These are phyloP conservation scores for Miniopterus natalensis DNA, from an alignment of 2,113 vertebrate genomes.

Conservation along the genomic window DNA sequence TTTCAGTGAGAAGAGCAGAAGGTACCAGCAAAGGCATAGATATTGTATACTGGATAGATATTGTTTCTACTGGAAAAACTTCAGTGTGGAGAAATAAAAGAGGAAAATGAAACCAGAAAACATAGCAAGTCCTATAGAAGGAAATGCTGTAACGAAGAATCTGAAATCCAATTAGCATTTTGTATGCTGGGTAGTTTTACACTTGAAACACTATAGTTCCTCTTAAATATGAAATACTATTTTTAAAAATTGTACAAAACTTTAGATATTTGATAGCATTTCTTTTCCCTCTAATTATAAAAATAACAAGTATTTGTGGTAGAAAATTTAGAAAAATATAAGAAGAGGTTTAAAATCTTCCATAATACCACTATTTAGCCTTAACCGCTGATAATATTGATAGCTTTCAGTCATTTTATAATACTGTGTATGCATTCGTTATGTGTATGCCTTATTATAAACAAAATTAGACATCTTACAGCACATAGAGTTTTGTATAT, in stretches of 20 bases:
- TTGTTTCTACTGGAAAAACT: not conserved
- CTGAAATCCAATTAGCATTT: not conserved
- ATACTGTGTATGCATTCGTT: not conserved
- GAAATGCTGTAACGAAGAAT: not conserved
- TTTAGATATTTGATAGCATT: not conserved
- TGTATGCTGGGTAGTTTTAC: not conserved
- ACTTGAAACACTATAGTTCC: not conserved
- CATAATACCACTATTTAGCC: not conserved
- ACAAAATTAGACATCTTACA: not conserved
- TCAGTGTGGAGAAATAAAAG: not conserved
- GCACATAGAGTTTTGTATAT: not conserved
- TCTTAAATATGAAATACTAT: not conserved
- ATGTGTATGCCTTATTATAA: not conserved
- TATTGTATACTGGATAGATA: not conserved
- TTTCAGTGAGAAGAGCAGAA: not conserved
- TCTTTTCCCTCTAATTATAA: slow-evolving; percentile 24
- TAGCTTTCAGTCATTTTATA: not conserved
- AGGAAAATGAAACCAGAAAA: not conserved
- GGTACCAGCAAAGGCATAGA: not conserved
- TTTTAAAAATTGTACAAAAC: not conserved
- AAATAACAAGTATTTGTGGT: slow-evolving; percentile 23
- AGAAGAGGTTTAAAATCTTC: slow-evolving; percentile 26
- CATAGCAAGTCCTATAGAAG: not conserved
- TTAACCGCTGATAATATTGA: not conserved
- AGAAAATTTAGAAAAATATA: slow-evolving; percentile 34